phyloP scores from a whole-genome alignment of 2,113 vertebrate genomes.

The Pardalotus punctatus region DNA sequence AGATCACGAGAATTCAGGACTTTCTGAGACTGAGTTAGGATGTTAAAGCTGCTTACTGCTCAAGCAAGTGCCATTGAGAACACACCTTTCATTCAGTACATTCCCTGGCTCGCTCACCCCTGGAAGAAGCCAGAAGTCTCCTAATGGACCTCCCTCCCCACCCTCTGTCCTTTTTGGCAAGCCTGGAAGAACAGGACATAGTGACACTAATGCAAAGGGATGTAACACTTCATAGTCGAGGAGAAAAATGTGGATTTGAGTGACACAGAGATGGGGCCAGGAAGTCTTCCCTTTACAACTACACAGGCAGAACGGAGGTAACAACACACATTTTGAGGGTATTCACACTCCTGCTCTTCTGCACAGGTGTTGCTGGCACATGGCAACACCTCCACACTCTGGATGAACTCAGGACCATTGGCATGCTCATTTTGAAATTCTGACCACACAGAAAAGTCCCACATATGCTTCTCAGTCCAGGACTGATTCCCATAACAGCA shows the following conservation, averaged over 20 bases:
- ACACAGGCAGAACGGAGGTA: neutral
- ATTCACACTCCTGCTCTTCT: neutral
- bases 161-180: neutral
- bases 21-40: neutral
- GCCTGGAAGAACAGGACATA: neutral
- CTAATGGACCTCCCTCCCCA: neutral
- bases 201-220: neutral
- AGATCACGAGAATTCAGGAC: neutral
- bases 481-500: neutral
- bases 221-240: neutral
- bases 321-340: neutral
- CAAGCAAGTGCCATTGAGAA: neutral
- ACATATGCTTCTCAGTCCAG: neutral
- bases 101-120: neutral
- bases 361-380: neutral
- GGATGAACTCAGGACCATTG: neutral
- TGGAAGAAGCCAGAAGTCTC: neutral
- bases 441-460: neutral
- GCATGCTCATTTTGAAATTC: neutral
- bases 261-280: neutral
- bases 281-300: neutral
- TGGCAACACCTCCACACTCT: neutral
- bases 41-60: neutral
- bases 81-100: conserved; percentile 19
- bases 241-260: neutral